These are phyloP conservation scores for Astatoreochromis straeleni DNA, from an alignment of 2,113 vertebrate species.

Conservation along the genomic window DNA sequence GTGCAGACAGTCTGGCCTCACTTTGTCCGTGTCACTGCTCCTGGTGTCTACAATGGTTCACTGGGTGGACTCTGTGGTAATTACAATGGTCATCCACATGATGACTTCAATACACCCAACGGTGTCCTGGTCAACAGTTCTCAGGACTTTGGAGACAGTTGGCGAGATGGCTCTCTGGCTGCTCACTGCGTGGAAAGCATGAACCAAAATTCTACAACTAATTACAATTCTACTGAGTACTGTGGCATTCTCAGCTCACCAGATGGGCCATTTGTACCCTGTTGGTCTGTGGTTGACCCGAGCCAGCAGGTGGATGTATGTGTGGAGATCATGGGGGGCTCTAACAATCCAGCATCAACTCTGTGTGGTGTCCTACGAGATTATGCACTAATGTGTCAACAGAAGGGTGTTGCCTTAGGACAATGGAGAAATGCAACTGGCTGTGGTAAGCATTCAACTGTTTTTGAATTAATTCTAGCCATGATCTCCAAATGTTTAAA, in stretches of 20 bases:
- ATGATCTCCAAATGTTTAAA: fast-evolving
- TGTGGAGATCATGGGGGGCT: background rate
- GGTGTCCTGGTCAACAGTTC: constrained; percentile 25
- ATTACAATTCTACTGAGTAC: background rate
- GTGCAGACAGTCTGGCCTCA: constrained; percentile 56
- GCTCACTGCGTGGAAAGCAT: constrained; percentile 9
- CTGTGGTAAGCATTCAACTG: constrained; percentile 26
- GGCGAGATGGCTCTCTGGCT: constrained; percentile 46
- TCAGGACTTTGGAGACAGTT: constrained; percentile 61
- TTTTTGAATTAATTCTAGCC: fast-evolving
- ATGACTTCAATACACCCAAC: constrained; percentile 52
- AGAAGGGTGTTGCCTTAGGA: background rate
- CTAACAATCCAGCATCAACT: background rate
- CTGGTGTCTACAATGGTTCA: constrained; percentile 34
- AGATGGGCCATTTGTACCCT: constrained; percentile 47
- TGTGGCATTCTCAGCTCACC: constrained; percentile 35
- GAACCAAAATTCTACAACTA: too few species aligned
- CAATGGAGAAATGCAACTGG: constrained; percentile 57
- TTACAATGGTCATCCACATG: constrained; percentile 13
- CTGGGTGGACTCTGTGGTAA: constrained; percentile 63
- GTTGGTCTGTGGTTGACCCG: background rate
- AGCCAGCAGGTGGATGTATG: background rate
- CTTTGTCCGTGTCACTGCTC: constrained; percentile 43
- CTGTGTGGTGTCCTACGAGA: constrained; percentile 35
- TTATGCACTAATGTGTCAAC: constrained; percentile 57